Base-by-base conservation (phyloP, 2,797 vertebrate genomes). In the Enteromius anoplus region DNA sequence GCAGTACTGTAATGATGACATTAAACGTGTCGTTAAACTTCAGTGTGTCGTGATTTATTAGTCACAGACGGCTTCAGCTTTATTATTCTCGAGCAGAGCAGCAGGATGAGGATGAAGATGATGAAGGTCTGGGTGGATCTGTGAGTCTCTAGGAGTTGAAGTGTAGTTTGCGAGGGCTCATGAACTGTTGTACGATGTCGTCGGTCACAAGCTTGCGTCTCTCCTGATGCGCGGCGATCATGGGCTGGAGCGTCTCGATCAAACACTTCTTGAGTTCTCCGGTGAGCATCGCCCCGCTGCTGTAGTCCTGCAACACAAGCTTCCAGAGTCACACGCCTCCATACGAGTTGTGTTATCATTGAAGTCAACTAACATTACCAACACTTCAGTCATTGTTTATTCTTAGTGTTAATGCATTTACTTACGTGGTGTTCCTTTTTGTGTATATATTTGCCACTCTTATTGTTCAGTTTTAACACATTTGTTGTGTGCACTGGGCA, bases 261-360 rank as follows among this genome's bases (percentile, higher is more conserved):
- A 99, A 92, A 0, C 89, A 78, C 91, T 98, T 98, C 95, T 99
- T 99, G 78, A 99, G 94, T 80, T 99, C 97, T 0, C 98, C 98
- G 0, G 98, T 99, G 68, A 99, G 94, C 75, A 99, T 91, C 3
- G 95, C 96, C 60, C 98, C 98, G 19, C 97, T 98, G 45, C 90
- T 89, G 83, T 99, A 99, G 34, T 98, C 97, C 98, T 99, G 91
- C 1, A 78, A 76, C 71, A 62, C 29, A 9, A n/a, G 21, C 3
- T 3, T 1, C n/a, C 1, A 21, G 1, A 1, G 2, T 8, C 1
- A 53, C 19, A 53, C 21, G 9, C n/a, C 9, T n/a, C n/a, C 9
- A 23, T 58, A 23, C 1, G 2, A 55, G 3, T n/a, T 10, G 0
- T 55, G 2, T 55, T 21, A n/a, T 1, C 21, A 55, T 15, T n/a